A percentile compares a stretch with the other conserved stretches of the same genome.
Conservation (phyloP, 1,140 invertebrate species). For the Pogonomyrmex californicus region DNA sequence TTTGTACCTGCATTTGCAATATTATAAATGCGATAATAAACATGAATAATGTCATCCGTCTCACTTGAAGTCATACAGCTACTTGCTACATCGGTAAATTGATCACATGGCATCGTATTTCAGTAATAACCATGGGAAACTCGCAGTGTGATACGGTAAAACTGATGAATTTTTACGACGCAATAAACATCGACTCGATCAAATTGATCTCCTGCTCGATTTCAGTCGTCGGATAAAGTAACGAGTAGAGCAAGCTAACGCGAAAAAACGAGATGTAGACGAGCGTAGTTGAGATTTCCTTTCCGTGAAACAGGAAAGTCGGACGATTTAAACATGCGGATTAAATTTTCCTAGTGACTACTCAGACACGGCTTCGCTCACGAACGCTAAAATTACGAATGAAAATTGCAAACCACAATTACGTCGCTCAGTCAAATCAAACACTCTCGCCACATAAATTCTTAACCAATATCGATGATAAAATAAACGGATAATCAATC, state of each 20-base stretch:
- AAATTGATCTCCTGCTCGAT: constrained; percentile 19
- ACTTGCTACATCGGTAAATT: background rate
- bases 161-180: constrained; percentile 20
- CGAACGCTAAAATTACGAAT: background rate
- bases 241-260: background rate
- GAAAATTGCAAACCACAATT: constrained; percentile 14
- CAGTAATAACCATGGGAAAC: background rate
- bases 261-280: background rate
- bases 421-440: background rate
- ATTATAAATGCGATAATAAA: constrained; percentile 29
- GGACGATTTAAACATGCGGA: background rate
- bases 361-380: background rate
- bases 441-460: background rate
- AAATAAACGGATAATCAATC: constrained; percentile 40
- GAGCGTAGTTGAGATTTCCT: background rate
- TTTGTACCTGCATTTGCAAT: background rate
- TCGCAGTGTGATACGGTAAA: constrained; percentile 1
- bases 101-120: background rate
- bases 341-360: constrained; percentile 8
- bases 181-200: constrained; percentile 24
- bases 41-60: background rate
- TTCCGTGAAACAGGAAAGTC: background rate
- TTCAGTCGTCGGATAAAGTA: background rate
- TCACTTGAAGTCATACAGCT: background rate
- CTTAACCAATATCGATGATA: constrained; percentile 7